Evolutionary conservation across 2,888 invertebrate species (phyloP), one percentile per base, ranked within the genome.

Genomic region (Clitarchus hookeri): DNA sequence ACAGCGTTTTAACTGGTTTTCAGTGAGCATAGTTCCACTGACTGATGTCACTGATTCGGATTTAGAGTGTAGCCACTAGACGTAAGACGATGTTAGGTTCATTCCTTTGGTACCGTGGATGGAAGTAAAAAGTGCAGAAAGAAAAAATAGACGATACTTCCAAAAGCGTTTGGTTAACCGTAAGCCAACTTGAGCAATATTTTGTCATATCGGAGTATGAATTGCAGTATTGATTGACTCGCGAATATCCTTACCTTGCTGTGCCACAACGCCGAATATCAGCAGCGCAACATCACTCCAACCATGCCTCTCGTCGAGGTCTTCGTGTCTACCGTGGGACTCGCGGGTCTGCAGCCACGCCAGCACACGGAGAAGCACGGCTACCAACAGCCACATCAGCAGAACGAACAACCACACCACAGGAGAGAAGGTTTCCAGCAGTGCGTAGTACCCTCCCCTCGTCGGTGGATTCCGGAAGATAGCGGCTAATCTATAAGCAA

Each of bases 381-480:
- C 36, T 84, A 79, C 54, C 54, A 85, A 26, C 26, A 86, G 54
- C 84, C 86, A 83, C 44, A 85, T 83, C 26, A 84, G 92, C 9
- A 92, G 88, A 27, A 93, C 92, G 48, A 94, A 93, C 84, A 93
- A 91, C 96, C 96, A 96, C n/a, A 96, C 95, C 0, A 92, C 91
- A 44, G 90, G 91, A 86, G 94, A 92, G 89, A 96, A 96, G 0
- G 96, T 95, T 44, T 96, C 91, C 2, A 94, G 90, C 89, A 95
- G 96, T 80, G 96, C 93, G 89, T 96, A 95, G 88, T 94, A 94
- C 83, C 96, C 94, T 88, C 94, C 95, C 0, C 96, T 94, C 26
- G 96, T 90, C 89, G 95, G 94, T 0, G 96, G 96, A 90, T 95
- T 94, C 84, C 94, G 94, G 90, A 96, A 96, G 26, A 96, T 93